Base-by-base conservation (phyloP, 23 tunicate species). In the Trididemnum clinides region DNA sequence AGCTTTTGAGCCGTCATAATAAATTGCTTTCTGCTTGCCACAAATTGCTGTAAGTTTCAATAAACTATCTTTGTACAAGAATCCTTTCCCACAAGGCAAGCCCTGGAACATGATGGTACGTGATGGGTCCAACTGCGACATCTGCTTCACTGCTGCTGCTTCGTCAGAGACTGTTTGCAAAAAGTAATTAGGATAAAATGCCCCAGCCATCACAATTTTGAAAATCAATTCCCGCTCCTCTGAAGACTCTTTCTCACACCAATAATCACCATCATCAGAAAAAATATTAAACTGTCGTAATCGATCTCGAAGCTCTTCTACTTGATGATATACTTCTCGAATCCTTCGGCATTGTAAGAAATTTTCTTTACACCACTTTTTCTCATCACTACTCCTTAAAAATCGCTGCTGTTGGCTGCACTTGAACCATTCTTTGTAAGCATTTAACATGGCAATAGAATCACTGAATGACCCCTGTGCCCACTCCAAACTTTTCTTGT, bases 151-250 rank as follows among this genome's bases (percentile, higher is more conserved):
- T 0, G 81, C 73, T 0, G 54, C 35, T 35, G 34, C 64, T 35
- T 91, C 96, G 34, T 91, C 96, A 1, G 82, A 34, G 7, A 30
- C 44, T 18, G 83, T 32, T 27, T 66, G 84, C 29, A 33, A 50
- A 80, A 93, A 93, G 64, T 89, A 93, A 30, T 93, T 93, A 19
- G 98, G 98, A 51, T 93, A 93, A 64, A 89, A 89, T 20, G 98
- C 90, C 5, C 90, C 98, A 15, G 93, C 92, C 88, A 93, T 88
- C 0, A 73, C 88, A 21, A 93, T 44, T 72, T 90, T 85, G 0
- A 84, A 30, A 39, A 84, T 85, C 3, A 84, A 50, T 49, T 57
- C 64, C 26, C 22, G 28, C 62, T 57, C 35, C 37, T 81, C 34
- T 3, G 28, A 29, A 26, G 58, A 15, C 7, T 64, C 82, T 44